Evolutionary conservation across 2,888 invertebrate genomes (phyloP).

Genomic region (Peribatodes rhomboidaria): DNA sequence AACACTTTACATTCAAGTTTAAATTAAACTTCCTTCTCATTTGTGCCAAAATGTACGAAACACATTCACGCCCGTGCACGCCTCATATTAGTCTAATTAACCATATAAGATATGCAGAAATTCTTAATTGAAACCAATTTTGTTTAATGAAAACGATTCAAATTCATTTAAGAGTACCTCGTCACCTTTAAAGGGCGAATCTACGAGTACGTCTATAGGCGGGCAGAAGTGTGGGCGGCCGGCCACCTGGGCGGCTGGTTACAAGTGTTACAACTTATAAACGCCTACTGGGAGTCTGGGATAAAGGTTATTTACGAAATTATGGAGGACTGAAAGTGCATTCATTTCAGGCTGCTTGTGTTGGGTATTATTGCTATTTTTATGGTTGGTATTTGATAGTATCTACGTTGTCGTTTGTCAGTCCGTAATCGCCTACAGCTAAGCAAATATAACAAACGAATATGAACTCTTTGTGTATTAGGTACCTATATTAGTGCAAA

Average conservation of each 20-base stretch:
- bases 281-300: slow-evolving; percentile 18
- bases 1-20: not conserved
- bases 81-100: slow-evolving; percentile 25
- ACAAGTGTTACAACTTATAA: slow-evolving; percentile 8
- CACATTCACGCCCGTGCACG: slow-evolving; percentile 9
- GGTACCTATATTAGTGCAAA: too few species aligned
- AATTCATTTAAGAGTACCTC: slow-evolving; percentile 22
- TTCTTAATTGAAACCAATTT: slow-evolving; percentile 31
- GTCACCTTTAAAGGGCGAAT: slow-evolving; percentile 54
- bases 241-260: slow-evolving; percentile 4
- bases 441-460: too few species aligned
- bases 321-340: slow-evolving; percentile 5
- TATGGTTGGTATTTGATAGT: too few species aligned
- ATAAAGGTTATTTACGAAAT: slow-evolving; percentile 11
- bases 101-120: slow-evolving; percentile 28
- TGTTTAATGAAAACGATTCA: slow-evolving; percentile 30
- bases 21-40: not conserved
- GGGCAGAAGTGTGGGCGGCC: slow-evolving; percentile 43
- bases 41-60: not conserved
- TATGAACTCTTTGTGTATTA: too few species aligned
- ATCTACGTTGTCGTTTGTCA: too few species aligned
- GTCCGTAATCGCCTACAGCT: too few species aligned
- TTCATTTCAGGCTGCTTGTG: not conserved
- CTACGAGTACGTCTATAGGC: slow-evolving; percentile 39
- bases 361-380: too few species aligned